phyloP scores from a whole-genome alignment of 1,140 invertebrate genomes.

The silkworm (Bombyx mori) region ASM3026992v2 NC_085119.1:16314501-16315000 shows the following conservation, averaged over 20 bases:
- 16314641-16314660: too few relatives aligned
- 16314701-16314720: too few relatives aligned
- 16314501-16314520: constrained; percentile 27
- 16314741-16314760: too few relatives aligned
- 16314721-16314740: too few relatives aligned
- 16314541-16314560: constrained; percentile 25
- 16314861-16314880: neutral
- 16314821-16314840: too few relatives aligned
- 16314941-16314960: constrained; percentile 34
- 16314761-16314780: too few relatives aligned
- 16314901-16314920: neutral
- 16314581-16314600: constrained; percentile 26
- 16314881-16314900: too few relatives aligned
- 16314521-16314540: constrained; percentile 38
- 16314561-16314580: constrained; percentile 19
- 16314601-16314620: constrained; percentile 20
- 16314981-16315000: constrained; percentile 42
- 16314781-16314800: neutral
- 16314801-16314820: neutral
- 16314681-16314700: too few relatives aligned
- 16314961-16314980: constrained; percentile 40
- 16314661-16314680: too few relatives aligned
- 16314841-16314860: neutral
- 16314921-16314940: constrained; percentile 14
- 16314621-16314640: constrained; percentile 7